Evolutionary conservation across 1,140 invertebrate genomes (phyloP), one percentile per base, ranked within the genome.

Genomic region (Tyrophagus putrescentiae): DNA sequence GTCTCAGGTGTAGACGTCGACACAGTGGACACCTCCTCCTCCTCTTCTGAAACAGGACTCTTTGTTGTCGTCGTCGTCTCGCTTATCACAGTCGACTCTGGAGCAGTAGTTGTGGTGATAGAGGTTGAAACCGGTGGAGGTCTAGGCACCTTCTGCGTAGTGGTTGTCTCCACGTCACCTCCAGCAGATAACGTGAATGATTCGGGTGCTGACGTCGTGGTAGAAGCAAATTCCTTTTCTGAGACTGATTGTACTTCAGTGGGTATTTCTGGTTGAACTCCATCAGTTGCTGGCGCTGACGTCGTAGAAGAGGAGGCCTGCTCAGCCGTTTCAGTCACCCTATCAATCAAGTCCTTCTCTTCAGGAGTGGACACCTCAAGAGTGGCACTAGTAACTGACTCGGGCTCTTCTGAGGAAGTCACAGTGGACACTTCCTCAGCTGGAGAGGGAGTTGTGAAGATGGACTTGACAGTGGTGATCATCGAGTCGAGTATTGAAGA

Each of bases 371-470:
- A n/a, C n/a, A n/a, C n/a, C n/a, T n/a, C n/a, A n/a, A n/a, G 18
- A 48, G 21, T 58, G 57, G 21, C n/a, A 42, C 41, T n/a, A 58
- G 16, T 32, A 34, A 13, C 13, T 52, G 39, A 33, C 39, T 18
- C 18, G n/a, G n/a, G n/a, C n/a, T n/a, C n/a, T n/a, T n/a, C n/a
- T n/a, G n/a, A n/a, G n/a, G n/a, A n/a, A n/a, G n/a, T n/a, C n/a
- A n/a, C n/a, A n/a, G n/a, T n/a, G n/a, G n/a, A n/a, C n/a, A n/a
- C n/a, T n/a, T n/a, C n/a, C n/a, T 5, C 4, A 3, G 11, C 16
- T 7, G 41, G 18, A 44, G 33, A 25, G 32, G 57, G 13, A 18
- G 52, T 54, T 25, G 25, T 29, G 9, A 50, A 21, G 7, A 25
- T 50, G 39, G 23, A 33, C 1, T 2, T 6, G 0, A 33, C 33